Conservation (phyloP, 2,888 invertebrate species). For the Hetaerina titia region DNA sequence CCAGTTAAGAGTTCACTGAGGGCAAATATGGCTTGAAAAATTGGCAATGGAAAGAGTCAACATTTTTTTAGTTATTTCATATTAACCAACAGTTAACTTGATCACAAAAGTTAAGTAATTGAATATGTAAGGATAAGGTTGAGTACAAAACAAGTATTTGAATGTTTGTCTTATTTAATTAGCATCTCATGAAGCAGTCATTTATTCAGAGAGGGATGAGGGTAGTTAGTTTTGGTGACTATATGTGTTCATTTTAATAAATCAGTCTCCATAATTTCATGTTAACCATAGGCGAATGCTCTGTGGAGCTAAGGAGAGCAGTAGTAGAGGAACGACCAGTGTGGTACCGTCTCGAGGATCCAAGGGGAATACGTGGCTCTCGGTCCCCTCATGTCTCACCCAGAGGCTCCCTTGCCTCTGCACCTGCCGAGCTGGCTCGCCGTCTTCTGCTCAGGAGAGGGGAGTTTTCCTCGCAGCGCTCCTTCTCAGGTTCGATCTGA, state of each 20-base stretch:
- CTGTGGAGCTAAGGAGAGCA: slow-evolving; percentile 89
- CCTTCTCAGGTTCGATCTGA: slow-evolving; percentile 81
- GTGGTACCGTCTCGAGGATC: slow-evolving; percentile 94
- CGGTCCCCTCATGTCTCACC: slow-evolving; percentile 89
- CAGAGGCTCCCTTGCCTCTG: slow-evolving; percentile 84
- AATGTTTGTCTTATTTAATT: too few relatives aligned
- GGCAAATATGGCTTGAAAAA: too few relatives aligned
- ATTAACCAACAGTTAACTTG: too few relatives aligned
- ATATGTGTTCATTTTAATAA: neutral
- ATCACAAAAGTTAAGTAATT: too few relatives aligned
- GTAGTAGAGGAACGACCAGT: slow-evolving; percentile 92
- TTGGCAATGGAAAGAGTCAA: too few relatives aligned
- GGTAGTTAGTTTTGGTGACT: too few relatives aligned
- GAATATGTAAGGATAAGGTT: too few relatives aligned
- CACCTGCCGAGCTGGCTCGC: slow-evolving; percentile 79
- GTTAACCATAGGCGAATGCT: slow-evolving; percentile 76
- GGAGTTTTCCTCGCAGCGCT: slow-evolving; percentile 86
- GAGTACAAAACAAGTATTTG: too few relatives aligned
- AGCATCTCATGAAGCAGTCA: too few relatives aligned
- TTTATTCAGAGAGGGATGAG: too few relatives aligned
- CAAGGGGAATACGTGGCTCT: slow-evolving; percentile 82
- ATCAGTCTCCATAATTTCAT: neutral
- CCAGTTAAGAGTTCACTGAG: too few relatives aligned
- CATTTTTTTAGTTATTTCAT: too few relatives aligned
- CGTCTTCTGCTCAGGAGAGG: slow-evolving; percentile 82